phyloP scores from a whole-genome alignment of 1,140 invertebrate species.

The Caerostris darwini region DNA sequence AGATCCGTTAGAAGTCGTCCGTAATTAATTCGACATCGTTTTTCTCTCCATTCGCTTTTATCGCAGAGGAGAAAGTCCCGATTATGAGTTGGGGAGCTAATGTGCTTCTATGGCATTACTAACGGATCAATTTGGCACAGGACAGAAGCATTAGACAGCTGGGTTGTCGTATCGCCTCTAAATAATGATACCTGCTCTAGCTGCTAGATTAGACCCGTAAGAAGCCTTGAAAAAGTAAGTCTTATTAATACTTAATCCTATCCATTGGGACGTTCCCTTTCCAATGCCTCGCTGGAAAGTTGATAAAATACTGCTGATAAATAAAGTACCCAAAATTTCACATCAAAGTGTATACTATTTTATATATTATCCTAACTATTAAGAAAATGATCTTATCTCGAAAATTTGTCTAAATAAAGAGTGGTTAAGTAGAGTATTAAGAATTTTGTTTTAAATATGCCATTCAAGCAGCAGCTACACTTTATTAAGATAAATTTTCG shows the following conservation, averaged over 20 bases:
- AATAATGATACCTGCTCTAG: conserved; percentile 10
- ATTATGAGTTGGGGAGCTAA: background rate
- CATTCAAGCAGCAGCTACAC: too few species aligned
- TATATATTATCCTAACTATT: too few species aligned
- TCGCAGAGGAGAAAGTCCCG: background rate
- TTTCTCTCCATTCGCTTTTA: conserved; percentile 23
- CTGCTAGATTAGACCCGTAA: background rate
- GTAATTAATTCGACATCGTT: conserved; percentile 29
- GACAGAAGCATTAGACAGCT: conserved; percentile 11
- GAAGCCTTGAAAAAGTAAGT: background rate
- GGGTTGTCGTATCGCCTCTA: conserved; percentile 3
- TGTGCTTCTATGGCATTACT: background rate
- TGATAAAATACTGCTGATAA: too few species aligned
- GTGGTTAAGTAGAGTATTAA: too few species aligned
- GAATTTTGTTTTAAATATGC: too few species aligned
- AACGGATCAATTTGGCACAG: conserved; percentile 11
- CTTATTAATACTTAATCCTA: background rate
- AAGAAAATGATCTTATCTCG: too few species aligned
- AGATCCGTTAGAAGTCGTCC: conserved; percentile 9
- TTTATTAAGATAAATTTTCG: too few species aligned
- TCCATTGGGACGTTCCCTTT: background rate
- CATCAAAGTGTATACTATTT: too few species aligned
- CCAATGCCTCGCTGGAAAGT: background rate
- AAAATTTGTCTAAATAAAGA: too few species aligned
- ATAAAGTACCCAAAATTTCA: too few species aligned